Evolutionary conservation across 2,797 vertebrate species (phyloP), one percentile per base, ranked within the genome.

Genomic region (Lindbergichthys nudifrons): DNA sequence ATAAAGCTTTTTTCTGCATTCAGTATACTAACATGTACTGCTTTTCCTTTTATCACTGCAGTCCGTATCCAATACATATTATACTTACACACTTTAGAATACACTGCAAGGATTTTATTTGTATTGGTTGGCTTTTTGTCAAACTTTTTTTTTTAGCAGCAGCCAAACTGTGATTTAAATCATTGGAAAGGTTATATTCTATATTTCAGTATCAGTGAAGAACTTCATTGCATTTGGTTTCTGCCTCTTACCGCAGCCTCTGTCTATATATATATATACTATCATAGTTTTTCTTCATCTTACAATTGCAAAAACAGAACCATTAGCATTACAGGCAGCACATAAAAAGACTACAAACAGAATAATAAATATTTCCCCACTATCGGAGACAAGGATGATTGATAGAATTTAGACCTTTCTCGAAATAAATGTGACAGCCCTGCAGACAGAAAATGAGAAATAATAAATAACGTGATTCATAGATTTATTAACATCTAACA

Each of bases 401-500:
- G 72, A 88, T 83, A 41, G 16, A 60, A 57, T 83, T 80, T 63
- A 53, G 84, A 73, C 64, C 42, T 46, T 79, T 88, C 81, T 42
- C 62, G 64, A 75, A 67, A 66, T 36, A 82, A 67, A 52, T 76
- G 83, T 75, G 14, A 42, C 46, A 56, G 58, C 45, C 10, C n/a
- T 19, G 15, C 12, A 26, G 67, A 70, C 62, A 53, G 50, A 65
- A 57, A 68, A 57, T 14, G 39, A 32, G 16, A 36, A 16, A 26
- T 26, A 43, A 50, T 46, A 58, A 54, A 65, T 62, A 65, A 84
- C 54, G 66, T 30, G 32, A 83, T 73, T 84, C 46, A 36, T 71
- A 50, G 69, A 79, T 78, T 86, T 81, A 83, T 90, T 86, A 84
- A 77, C 54, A 52, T 75, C 72, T 26, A 80, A 74, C 47, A 54